These are phyloP conservation scores for Ips nitidus DNA, from an alignment of 1,140 invertebrate species.

Conservation along the genomic window DNA sequence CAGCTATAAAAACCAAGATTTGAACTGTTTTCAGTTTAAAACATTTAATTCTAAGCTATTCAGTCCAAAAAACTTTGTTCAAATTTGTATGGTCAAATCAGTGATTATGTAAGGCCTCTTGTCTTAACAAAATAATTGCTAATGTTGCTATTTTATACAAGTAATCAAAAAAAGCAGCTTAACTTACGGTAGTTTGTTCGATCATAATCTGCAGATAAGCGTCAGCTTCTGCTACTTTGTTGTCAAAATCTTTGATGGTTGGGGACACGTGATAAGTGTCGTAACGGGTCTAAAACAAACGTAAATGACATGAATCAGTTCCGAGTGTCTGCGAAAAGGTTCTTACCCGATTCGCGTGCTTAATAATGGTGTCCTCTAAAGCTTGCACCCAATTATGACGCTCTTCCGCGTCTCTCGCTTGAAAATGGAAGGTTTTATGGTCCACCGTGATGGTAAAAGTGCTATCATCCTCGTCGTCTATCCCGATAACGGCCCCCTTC, in stretches of 20 bases:
- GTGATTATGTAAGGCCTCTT: too few species aligned
- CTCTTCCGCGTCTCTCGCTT: conserved; percentile 91
- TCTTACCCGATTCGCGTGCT: conserved; percentile 69
- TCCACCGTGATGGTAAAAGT: conserved; percentile 99
- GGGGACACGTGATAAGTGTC: conserved; percentile 62
- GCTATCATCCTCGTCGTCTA: conserved; percentile 98
- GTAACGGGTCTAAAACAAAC: conserved; percentile 58
- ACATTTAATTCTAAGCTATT: too few species aligned
- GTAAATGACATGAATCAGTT: neutral
- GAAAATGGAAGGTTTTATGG: conserved; percentile 98
- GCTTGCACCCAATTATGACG: conserved; percentile 93
- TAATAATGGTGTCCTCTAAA: conserved; percentile 89
- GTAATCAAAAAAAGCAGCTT: neutral
- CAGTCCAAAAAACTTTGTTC: too few species aligned
- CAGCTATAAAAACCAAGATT: too few species aligned
- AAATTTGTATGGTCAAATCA: too few species aligned
- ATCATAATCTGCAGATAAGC: conserved; percentile 95
- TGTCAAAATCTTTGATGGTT: conserved; percentile 80
- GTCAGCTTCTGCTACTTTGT: conserved; percentile 92
- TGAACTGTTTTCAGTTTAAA: too few species aligned
- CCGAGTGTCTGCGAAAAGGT: neutral
- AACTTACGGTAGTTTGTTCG: conserved; percentile 79
- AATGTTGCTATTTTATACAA: neutral
- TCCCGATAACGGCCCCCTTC: conserved; percentile 94
- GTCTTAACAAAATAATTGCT: neutral